These are phyloP conservation scores for Brenthis daphne DNA, from an alignment of 2,888 invertebrate genomes.

Conservation along the genomic window DNA sequence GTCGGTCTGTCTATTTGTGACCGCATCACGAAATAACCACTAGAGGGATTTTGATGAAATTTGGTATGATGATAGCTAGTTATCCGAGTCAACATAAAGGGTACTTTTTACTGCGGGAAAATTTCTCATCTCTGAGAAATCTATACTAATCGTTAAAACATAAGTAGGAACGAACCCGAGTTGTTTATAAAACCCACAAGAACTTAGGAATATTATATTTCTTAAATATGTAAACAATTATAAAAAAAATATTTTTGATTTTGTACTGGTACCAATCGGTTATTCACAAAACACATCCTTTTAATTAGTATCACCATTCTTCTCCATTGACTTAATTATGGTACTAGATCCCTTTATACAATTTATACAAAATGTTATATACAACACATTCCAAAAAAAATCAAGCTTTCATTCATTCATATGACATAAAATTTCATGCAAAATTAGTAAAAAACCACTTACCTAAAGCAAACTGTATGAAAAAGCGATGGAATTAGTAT, in stretches of 20 bases:
- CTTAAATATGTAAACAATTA: neutral
- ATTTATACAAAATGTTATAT: neutral
- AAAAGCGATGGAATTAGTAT: constrained; percentile 16
- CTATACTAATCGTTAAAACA: too few species aligned
- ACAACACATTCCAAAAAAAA: neutral
- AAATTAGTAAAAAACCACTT: constrained; percentile 16
- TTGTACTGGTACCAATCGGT: constrained; percentile 26
- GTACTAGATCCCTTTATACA: constrained; percentile 1
- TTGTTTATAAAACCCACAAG: too few species aligned
- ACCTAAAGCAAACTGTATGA: constrained; percentile 18
- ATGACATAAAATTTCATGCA: constrained; percentile 21
- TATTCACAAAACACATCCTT: constrained; percentile 16
- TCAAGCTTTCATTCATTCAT: too few species aligned
- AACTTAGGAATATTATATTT: too few species aligned
- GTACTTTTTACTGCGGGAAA: too few species aligned
- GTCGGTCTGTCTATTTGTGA: too few species aligned
- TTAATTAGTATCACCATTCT: constrained; percentile 19
- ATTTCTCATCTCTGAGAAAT: too few species aligned
- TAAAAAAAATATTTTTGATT: constrained; percentile 1
- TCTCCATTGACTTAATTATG: constrained; percentile 3
- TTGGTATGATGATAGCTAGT: too few species aligned
- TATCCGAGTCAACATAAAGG: too few species aligned
- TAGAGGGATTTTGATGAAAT: too few species aligned
- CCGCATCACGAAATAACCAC: too few species aligned
- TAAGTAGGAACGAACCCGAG: too few species aligned